These are phyloP conservation scores for Orestias chungarensis DNA, from an alignment of 2,797 vertebrate species.

Conservation along the genomic window DNA sequence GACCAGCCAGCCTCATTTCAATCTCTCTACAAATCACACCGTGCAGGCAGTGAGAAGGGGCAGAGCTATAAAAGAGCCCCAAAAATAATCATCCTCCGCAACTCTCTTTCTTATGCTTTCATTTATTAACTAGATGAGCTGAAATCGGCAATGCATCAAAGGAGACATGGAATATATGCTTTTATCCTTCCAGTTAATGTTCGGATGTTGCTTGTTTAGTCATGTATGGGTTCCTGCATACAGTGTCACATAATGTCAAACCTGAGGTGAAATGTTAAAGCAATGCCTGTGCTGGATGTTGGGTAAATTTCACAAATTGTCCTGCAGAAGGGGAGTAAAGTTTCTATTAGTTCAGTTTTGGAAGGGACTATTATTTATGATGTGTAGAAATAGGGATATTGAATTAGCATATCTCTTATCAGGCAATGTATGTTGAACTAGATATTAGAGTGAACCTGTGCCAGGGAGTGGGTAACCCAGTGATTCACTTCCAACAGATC, in stretches of 20 bases:
- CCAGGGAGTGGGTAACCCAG: slow-evolving; percentile 46
- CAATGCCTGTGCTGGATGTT: slow-evolving; percentile 29
- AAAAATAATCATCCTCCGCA: slow-evolving; percentile 75
- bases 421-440: slow-evolving; percentile 63
- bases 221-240: slow-evolving; percentile 30
- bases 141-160: slow-evolving; percentile 66
- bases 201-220: slow-evolving; percentile 30
- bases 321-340: background rate
- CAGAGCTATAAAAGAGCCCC: slow-evolving; percentile 67
- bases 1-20: slow-evolving; percentile 77
- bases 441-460: slow-evolving; percentile 58
- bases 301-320: slow-evolving; percentile 30
- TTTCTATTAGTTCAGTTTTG: slow-evolving; percentile 38
- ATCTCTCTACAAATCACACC: slow-evolving; percentile 79
- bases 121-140: slow-evolving; percentile 74
- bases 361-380: slow-evolving; percentile 54
- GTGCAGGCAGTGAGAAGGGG: slow-evolving; percentile 52
- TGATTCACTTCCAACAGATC: slow-evolving; percentile 67
- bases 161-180: slow-evolving; percentile 54
- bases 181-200: slow-evolving; percentile 34
- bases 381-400: slow-evolving; percentile 49
- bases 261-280: slow-evolving; percentile 6
- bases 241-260: slow-evolving; percentile 22
- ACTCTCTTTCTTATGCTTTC: slow-evolving; percentile 70
- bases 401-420: slow-evolving; percentile 68